Evolutionary conservation across 2,797 vertebrate genomes (phyloP).

Genomic region (Perodicticus potto): DNA sequence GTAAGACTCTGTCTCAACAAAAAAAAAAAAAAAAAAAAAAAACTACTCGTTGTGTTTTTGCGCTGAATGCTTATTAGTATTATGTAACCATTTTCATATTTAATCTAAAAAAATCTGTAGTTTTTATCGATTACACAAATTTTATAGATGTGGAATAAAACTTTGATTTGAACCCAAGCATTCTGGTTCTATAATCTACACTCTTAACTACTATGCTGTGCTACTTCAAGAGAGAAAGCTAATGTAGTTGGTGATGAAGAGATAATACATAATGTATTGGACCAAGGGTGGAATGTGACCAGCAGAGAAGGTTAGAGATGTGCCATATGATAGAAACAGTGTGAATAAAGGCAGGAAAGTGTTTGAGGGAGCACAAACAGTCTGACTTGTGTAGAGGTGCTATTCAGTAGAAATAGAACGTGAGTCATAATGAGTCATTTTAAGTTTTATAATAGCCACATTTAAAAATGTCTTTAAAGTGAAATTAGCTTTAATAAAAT

Average conservation of each 20-base stretch:
- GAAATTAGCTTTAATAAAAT: background rate
- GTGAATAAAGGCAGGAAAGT: background rate
- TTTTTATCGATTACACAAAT: background rate
- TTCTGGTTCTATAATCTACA: background rate
- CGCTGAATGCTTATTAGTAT: background rate
- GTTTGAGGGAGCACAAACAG: background rate
- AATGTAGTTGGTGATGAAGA: no score
- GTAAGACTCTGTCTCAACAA: no score
- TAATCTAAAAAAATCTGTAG: background rate
- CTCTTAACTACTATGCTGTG: background rate
- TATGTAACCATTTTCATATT: background rate
- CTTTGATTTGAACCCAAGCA: background rate
- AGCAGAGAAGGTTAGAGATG: background rate
- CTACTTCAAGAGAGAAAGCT: background rate
- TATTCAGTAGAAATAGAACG: background rate
- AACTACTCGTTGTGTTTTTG: background rate
- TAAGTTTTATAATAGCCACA: constrained; percentile 16
- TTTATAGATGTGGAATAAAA: background rate
- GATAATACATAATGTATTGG: background rate
- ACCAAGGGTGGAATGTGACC: background rate
- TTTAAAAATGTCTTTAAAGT: background rate
- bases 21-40: no score
- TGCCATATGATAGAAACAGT: background rate
- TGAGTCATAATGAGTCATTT: background rate
- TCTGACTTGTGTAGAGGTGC: background rate